Conservation (phyloP, 2,888 invertebrate genomes). For the Ischnura elegans region DNA sequence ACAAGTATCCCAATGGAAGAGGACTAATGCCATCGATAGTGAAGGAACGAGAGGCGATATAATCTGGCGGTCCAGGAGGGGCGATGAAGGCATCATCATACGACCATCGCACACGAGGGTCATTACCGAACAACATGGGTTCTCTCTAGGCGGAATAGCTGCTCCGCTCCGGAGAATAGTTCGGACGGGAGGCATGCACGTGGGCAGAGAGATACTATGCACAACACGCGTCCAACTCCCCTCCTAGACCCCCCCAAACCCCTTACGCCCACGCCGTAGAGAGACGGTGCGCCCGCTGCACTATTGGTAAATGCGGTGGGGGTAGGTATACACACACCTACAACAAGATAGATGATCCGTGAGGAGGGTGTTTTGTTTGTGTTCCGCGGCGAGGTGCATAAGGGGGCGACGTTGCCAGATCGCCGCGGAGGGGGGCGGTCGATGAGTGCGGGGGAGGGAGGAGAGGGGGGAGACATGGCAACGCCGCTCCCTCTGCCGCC, state of each 20-base stretch:
- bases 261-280: not conserved
- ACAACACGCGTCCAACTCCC: no score
- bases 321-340: not conserved
- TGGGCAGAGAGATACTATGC: not conserved
- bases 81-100: not conserved
- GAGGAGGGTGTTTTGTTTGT: not conserved
- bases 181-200: not conserved
- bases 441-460: constrained; percentile 72
- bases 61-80: no score
- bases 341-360: no score
- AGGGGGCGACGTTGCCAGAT: constrained; percentile 48
- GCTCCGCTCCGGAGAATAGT: not conserved
- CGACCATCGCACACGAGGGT: not conserved
- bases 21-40: no score
- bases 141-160: not conserved
- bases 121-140: not conserved
- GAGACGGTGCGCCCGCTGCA: not conserved
- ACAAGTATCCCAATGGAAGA: no score
- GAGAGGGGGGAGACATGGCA: constrained; percentile 77
- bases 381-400: not conserved
- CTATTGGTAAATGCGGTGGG: not conserved
- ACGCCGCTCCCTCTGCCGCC: constrained; percentile 79
- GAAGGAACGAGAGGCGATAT: no score
- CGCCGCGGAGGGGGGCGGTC: constrained; percentile 1
- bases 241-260: no score